Percentiles rank a stretch among this genome's conserved stretches.
Evolutionary conservation across 1,140 invertebrate genomes (phyloP).

Genomic region (Portunus trituberculatus): DNA sequence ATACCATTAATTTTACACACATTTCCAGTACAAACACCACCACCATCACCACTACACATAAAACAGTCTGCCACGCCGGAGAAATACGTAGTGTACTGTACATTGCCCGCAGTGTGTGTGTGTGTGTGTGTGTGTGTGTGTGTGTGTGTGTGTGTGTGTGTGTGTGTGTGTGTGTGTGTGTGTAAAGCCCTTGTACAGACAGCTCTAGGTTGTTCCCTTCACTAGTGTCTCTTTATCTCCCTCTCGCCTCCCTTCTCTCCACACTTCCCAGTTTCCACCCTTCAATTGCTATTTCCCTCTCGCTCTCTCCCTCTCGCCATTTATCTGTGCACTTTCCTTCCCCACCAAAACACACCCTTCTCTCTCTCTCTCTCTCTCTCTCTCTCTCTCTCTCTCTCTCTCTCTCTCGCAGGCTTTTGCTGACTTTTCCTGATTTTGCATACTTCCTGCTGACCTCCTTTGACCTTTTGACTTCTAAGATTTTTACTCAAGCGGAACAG

Average conservation of each 20-base stretch:
- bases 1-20: not conserved
- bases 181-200: no score
- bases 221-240: not conserved
- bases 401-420: no score
- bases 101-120: not conserved
- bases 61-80: not conserved
- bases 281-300: slow-evolving; percentile 3
- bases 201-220: not conserved
- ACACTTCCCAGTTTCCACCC: not conserved
- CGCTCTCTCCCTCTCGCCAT: not conserved
- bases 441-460: no score
- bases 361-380: not conserved
- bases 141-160: slow-evolving; percentile 37
- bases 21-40: not conserved
- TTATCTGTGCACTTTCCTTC: not conserved
- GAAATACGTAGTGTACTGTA: not conserved
- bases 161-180: slow-evolving; percentile 44
- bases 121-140: slow-evolving; percentile 42
- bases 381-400: not conserved
- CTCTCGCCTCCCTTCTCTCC: not conserved
- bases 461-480: no score
- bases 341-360: not conserved
- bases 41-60: not conserved
- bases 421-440: no score
- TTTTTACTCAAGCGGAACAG: no score